Conservation (phyloP, 2,797 vertebrate species). For the Lemur catta region DNA sequence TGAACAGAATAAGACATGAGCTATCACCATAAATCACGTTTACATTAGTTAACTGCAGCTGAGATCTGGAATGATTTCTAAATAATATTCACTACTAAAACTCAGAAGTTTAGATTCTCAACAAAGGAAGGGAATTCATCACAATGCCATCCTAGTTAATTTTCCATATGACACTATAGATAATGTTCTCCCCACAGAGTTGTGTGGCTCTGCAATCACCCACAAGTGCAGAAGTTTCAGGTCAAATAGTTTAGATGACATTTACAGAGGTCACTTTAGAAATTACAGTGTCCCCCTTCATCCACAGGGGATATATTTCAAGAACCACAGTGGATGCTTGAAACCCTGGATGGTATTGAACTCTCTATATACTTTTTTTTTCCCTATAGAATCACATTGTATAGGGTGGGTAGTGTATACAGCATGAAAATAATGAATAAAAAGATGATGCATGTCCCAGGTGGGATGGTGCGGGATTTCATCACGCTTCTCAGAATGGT, state of each 20-base stretch:
- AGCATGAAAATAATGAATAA: neutral
- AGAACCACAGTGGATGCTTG: neutral
- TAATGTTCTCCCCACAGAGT: neutral
- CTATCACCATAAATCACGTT: neutral
- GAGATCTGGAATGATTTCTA: neutral
- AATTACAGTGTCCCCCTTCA: neutral
- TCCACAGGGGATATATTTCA: neutral
- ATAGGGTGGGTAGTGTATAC: neutral
- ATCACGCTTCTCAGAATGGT: neutral
- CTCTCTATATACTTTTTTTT: neutral
- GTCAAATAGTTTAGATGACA: neutral
- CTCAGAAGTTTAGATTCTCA: neutral
- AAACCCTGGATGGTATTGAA: neutral
- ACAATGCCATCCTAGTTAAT: neutral
- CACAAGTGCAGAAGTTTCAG: neutral
- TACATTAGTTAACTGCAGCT: neutral
- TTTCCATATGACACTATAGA: accelerated
- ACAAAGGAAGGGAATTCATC: neutral
- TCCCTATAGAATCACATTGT: neutral
- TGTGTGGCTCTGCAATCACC: neutral
- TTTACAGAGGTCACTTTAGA: neutral
- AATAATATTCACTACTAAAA: neutral
- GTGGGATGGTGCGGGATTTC: neutral
- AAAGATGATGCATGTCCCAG: neutral
- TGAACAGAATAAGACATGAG: neutral